These are phyloP conservation scores for Eurytoma californica DNA, from an alignment of 2,888 invertebrate species.

Conservation along the genomic window DNA sequence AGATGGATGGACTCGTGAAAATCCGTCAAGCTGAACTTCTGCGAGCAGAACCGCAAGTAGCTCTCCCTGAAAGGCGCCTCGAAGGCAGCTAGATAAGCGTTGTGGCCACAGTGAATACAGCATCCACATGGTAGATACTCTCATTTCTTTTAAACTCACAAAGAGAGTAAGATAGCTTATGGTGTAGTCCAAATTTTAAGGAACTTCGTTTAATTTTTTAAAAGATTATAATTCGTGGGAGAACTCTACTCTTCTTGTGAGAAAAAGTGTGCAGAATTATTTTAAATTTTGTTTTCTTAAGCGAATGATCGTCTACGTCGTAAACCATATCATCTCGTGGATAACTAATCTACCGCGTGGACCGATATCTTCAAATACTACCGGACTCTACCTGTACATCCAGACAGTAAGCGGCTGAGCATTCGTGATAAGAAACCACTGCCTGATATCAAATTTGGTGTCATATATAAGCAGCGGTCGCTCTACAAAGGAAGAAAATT, in stretches of 20 bases:
- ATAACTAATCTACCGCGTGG: background rate
- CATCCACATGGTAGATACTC: too few relatives aligned
- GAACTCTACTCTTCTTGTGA: too few relatives aligned
- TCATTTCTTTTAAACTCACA: too few relatives aligned
- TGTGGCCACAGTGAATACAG: too few relatives aligned
- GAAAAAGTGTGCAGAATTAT: too few relatives aligned
- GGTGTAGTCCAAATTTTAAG: too few relatives aligned
- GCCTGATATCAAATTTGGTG: slow-evolving; percentile 94
- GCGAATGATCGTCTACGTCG: background rate
- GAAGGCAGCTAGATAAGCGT: too few relatives aligned
- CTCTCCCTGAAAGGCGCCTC: slow-evolving; percentile 81
- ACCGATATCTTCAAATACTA: background rate
- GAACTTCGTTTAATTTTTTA: too few relatives aligned
- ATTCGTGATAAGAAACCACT: slow-evolving; percentile 90
- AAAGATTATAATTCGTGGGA: too few relatives aligned
- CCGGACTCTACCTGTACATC: slow-evolving; percentile 78
- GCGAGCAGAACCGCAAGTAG: slow-evolving; percentile 94
- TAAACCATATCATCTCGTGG: background rate
- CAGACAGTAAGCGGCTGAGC: slow-evolving; percentile 88
- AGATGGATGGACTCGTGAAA: slow-evolving; percentile 95
- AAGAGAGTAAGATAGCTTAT: too few relatives aligned
- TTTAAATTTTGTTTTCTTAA: too few relatives aligned
- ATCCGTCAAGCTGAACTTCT: slow-evolving; percentile 89
- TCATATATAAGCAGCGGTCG: slow-evolving; percentile 87
- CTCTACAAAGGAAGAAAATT: slow-evolving; percentile 73